A percentile compares a stretch with the other conserved stretches of the same genome.
These are phyloP conservation scores for Trichopria drosophilae DNA, from an alignment of 2,888 invertebrate genomes.

Conservation along the genomic window DNA sequence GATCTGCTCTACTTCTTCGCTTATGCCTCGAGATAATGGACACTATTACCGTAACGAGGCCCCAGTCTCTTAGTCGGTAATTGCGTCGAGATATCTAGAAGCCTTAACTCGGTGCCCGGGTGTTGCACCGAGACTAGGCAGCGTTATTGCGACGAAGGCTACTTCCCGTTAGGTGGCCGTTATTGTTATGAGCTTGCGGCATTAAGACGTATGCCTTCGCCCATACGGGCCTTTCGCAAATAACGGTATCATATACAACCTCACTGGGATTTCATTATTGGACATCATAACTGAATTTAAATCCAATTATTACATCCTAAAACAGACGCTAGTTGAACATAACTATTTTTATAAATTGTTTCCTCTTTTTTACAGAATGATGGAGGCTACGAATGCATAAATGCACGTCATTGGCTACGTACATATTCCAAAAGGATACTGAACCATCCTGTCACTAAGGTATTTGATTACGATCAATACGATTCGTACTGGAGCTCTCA, in stretches of 20 bases:
- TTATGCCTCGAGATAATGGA: conserved; percentile 53
- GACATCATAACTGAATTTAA: too few relatives aligned
- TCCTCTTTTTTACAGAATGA: too few relatives aligned
- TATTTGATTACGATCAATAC: too few relatives aligned
- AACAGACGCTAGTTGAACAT: too few relatives aligned
- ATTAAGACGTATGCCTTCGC: conserved; percentile 55
- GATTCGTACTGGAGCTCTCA: too few relatives aligned
- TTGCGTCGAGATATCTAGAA: conserved; percentile 55
- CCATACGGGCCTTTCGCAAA: conserved; percentile 42
- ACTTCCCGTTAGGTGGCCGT: conserved; percentile 52
- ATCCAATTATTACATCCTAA: too few relatives aligned
- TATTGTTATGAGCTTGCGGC: conserved; percentile 57
- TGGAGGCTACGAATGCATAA: too few relatives aligned
- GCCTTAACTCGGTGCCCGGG: conserved; percentile 43
- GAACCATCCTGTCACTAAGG: too few relatives aligned
- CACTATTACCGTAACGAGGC: conserved; percentile 57
- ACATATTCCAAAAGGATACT: too few relatives aligned
- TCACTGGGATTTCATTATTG: too few relatives aligned
- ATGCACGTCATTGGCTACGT: too few relatives aligned
- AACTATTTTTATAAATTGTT: too few relatives aligned
- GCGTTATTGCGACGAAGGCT: conserved; percentile 52
- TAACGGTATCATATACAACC: conserved; percentile 27
- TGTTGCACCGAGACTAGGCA: conserved; percentile 48
- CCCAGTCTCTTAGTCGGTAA: conserved; percentile 55
- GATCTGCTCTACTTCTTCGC: conserved; percentile 54